A percentile compares a stretch with the other conserved stretches of the same genome.
Conservation (phyloP, 2,888 invertebrate species). For the Peribatodes rhomboidaria region DNA sequence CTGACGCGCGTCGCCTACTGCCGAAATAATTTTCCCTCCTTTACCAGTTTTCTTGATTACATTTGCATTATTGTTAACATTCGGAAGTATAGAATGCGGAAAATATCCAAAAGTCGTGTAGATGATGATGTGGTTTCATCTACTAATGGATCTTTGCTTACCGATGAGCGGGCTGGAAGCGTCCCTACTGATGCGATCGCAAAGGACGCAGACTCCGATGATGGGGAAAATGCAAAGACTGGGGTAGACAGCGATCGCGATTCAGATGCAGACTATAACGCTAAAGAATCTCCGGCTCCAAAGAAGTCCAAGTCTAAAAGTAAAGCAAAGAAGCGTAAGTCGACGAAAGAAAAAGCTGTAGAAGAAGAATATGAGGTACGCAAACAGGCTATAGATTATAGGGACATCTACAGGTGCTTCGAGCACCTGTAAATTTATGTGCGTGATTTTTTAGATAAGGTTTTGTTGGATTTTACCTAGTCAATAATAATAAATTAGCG, state of each 20-base stretch:
- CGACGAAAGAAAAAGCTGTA: slow-evolving; percentile 62
- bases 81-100: slow-evolving; percentile 68
- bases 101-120: slow-evolving; percentile 77
- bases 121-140: slow-evolving; percentile 81
- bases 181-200: slow-evolving; percentile 44
- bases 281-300: slow-evolving; percentile 53
- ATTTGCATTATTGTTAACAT: slow-evolving; percentile 48
- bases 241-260: slow-evolving; percentile 51
- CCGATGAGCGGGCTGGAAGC: slow-evolving; percentile 58
- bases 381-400: slow-evolving; percentile 14
- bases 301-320: slow-evolving; percentile 51
- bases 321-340: slow-evolving; percentile 70
- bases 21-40: slow-evolving; percentile 52
- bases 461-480: not conserved
- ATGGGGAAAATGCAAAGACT: slow-evolving; percentile 48
- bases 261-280: slow-evolving; percentile 54
- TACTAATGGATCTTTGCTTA: slow-evolving; percentile 75
- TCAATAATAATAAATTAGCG: not conserved
- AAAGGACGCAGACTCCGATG: slow-evolving; percentile 53
- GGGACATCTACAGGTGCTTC: not conserved
- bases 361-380: slow-evolving; percentile 85
- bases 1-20: slow-evolving; percentile 30
- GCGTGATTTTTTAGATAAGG: too few relatives aligned
- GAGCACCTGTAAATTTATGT: too few relatives aligned
- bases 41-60: slow-evolving; percentile 37